These are phyloP conservation scores for Erynnis tages DNA, from an alignment of 2,888 invertebrate species.

Conservation along the genomic window DNA sequence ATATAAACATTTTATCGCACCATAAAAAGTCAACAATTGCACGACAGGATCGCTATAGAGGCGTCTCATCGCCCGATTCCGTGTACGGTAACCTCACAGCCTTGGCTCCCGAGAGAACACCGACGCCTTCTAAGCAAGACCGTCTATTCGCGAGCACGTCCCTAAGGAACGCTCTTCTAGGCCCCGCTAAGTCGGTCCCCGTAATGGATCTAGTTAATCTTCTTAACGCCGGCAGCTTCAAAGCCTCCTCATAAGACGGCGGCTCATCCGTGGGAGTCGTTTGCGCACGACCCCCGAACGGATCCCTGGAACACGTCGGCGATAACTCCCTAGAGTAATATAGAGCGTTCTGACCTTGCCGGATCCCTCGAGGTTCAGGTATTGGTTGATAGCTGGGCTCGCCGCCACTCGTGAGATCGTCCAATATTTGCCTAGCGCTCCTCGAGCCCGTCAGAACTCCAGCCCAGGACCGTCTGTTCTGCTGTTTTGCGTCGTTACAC, in stretches of 20 bases:
- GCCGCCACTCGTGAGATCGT: slow-evolving; percentile 58
- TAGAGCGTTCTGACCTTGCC: slow-evolving; percentile 54
- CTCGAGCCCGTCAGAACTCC: slow-evolving; percentile 65
- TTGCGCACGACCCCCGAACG: slow-evolving; percentile 80
- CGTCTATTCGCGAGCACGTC: slow-evolving; percentile 75
- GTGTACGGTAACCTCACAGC: slow-evolving; percentile 65
- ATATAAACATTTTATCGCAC: slow-evolving; percentile 59
- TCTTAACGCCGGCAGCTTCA: slow-evolving; percentile 81
- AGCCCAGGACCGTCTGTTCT: slow-evolving; percentile 71
- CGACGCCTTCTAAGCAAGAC: slow-evolving; percentile 73
- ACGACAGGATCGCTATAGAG: slow-evolving; percentile 63
- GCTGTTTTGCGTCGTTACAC: slow-evolving; percentile 61
- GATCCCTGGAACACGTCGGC: slow-evolving; percentile 81
- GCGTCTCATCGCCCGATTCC: slow-evolving; percentile 70
- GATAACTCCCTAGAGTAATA: slow-evolving; percentile 70
- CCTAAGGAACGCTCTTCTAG: slow-evolving; percentile 73
- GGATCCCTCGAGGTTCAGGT: slow-evolving; percentile 53
- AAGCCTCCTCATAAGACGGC: slow-evolving; percentile 84
- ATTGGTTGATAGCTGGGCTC: slow-evolving; percentile 62
- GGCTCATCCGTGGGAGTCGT: slow-evolving; percentile 81
- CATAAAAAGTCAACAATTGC: slow-evolving; percentile 58
- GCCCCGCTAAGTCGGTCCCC: slow-evolving; percentile 77
- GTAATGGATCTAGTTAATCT: slow-evolving; percentile 82
- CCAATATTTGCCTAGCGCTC: slow-evolving; percentile 69
- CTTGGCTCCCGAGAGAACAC: slow-evolving; percentile 67